Percentiles rank a stretch among this genome's conserved stretches.
phyloP scores from a whole-genome alignment of 2,113 vertebrate genomes.

The Xiphorhynchus elegans region DNA sequence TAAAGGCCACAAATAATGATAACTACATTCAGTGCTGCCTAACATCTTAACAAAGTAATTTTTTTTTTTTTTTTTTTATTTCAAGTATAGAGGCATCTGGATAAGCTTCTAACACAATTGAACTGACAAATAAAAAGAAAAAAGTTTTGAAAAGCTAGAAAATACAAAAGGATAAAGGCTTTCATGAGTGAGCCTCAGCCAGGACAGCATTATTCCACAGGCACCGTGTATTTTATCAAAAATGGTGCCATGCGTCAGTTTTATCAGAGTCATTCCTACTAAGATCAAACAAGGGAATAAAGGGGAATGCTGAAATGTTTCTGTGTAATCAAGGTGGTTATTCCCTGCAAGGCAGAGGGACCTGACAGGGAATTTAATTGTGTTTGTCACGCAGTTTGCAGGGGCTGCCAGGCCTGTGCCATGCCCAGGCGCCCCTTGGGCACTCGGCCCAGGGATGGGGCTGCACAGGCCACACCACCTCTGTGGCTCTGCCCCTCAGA shows the following conservation, averaged over 20 bases:
- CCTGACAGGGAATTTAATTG: constrained; percentile 73
- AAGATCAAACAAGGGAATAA: constrained; percentile 60
- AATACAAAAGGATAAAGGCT: constrained; percentile 56
- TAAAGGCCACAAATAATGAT: constrained; percentile 84
- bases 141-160: constrained; percentile 69
- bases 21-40: constrained; percentile 81
- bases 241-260: constrained; percentile 31
- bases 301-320: constrained; percentile 60
- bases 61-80: constrained; percentile 53
- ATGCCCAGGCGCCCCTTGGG: neutral
- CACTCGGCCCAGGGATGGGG: neutral
- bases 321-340: constrained; percentile 64
- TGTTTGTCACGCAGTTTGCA: constrained; percentile 29
- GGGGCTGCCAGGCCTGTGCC: neutral
- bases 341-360: constrained; percentile 56
- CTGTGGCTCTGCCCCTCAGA: rapidly evolving
- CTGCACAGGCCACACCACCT: rapidly evolving
- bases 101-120: constrained; percentile 72
- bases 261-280: constrained; percentile 57
- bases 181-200: neutral
- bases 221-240: constrained; percentile 64
- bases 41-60: constrained; percentile 80
- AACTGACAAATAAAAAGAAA: constrained; percentile 65
- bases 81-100: constrained; percentile 48
- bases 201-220: constrained; percentile 55